Percentiles rank a stretch among this genome's conserved stretches.
phyloP scores from a whole-genome alignment of 2,888 invertebrate genomes.

The Halictus quadricinctus region DNA sequence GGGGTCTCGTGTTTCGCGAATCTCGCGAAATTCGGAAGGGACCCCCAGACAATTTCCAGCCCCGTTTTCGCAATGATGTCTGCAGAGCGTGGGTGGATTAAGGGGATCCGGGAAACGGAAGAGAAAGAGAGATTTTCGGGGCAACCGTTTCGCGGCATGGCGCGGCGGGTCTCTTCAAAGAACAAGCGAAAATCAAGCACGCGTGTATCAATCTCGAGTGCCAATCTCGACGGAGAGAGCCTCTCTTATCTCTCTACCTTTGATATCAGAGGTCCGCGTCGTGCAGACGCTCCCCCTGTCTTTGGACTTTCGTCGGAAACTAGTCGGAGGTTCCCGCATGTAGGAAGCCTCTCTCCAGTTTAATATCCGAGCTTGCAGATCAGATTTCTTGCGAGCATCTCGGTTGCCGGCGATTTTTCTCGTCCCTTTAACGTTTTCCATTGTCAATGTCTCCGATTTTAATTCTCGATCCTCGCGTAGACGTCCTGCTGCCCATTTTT shows the following conservation, averaged over 20 bases:
- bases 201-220: constrained; percentile 69
- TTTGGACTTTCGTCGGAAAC: constrained; percentile 54
- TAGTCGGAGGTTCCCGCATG: constrained; percentile 33
- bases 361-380: constrained; percentile 61
- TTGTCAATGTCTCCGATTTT: neutral
- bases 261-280: constrained; percentile 59
- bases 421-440: neutral
- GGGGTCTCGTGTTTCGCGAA: constrained; percentile 37
- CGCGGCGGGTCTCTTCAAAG: constrained; percentile 58
- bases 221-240: constrained; percentile 61
- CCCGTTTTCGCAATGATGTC: constrained; percentile 41
- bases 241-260: constrained; percentile 64
- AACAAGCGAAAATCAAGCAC: constrained; percentile 68
- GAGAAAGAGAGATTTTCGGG: neutral
- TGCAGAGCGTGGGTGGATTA: constrained; percentile 4
- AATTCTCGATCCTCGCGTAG: neutral
- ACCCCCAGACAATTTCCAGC: constrained; percentile 45
- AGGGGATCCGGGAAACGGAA: neutral
- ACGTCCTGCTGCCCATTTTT: neutral
- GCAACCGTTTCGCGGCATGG: constrained; percentile 12
- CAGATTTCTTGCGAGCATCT: constrained; percentile 56
- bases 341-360: constrained; percentile 40
- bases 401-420: constrained; percentile 30
- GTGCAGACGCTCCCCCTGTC: constrained; percentile 46
- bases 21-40: constrained; percentile 43